Conservation (phyloP, 37 sponge, comb jelly and placozoan species). For the Chondrilla cf. caribensis region DNA sequence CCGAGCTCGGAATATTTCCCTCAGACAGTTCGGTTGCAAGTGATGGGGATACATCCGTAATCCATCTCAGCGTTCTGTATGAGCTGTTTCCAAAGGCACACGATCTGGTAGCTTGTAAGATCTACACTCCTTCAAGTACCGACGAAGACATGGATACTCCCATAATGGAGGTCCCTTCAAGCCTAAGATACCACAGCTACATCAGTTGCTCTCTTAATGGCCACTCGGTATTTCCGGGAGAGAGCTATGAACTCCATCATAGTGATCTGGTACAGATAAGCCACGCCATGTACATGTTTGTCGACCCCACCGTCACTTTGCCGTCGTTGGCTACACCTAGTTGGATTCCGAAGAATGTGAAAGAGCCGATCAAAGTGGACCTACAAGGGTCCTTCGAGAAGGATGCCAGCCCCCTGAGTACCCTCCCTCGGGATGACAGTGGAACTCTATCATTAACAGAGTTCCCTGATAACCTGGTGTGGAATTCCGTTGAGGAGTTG, state of each 20-base stretch:
- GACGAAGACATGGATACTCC: neutral
- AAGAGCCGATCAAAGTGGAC: neutral
- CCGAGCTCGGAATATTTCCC: slow-evolving; percentile 11
- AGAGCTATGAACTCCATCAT: slow-evolving; percentile 18
- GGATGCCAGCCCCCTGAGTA: neutral
- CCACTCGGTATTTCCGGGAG: neutral
- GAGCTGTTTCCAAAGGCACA: neutral
- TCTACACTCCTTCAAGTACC: neutral
- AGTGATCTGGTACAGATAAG: slow-evolving; percentile 58
- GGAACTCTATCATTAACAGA: neutral
- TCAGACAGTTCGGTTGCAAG: neutral
- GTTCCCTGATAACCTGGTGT: neutral
- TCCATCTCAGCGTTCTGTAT: neutral
- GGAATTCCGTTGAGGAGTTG: slow-evolving; percentile 18
- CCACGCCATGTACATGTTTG: slow-evolving; percentile 52
- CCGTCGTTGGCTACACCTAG: neutral
- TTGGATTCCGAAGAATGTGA: neutral
- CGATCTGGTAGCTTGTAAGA: neutral
- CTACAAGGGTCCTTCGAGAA: neutral
- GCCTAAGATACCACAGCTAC: too few relatives aligned
- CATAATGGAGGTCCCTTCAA: neutral
- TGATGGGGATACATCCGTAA: neutral
- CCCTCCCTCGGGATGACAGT: neutral
- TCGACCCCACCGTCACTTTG: slow-evolving; percentile 29
- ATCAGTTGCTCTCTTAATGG: slow-evolving; percentile 27